phyloP scores from a whole-genome alignment of 2,797 vertebrate species.

The Fratercula arctica region DNA sequence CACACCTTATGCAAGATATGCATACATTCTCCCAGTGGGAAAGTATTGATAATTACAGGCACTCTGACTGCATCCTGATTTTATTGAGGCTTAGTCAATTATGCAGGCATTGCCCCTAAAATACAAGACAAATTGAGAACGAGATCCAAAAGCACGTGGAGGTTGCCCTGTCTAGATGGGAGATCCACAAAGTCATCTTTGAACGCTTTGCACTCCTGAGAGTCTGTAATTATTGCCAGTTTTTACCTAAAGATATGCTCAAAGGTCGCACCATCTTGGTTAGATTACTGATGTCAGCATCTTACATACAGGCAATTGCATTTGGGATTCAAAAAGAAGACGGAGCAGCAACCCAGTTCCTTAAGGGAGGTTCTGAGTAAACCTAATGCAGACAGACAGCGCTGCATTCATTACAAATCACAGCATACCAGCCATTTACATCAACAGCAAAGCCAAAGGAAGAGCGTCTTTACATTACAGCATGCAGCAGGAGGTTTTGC shows the following conservation, averaged over 20 bases:
- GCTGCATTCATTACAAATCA: neutral
- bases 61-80: neutral
- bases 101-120: neutral
- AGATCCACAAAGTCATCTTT: neutral
- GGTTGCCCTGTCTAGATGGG: neutral
- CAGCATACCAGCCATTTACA: neutral
- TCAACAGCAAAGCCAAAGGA: neutral
- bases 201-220: rapidly evolving
- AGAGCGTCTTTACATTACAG: neutral
- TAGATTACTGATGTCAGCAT: neutral
- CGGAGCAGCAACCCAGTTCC: neutral
- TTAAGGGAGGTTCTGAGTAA: constrained; percentile 6
- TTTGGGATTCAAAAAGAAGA: neutral
- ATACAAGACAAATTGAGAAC: neutral
- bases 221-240: constrained; percentile 33
- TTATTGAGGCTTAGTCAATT: neutral
- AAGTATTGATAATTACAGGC: constrained; percentile 26
- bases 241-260: constrained; percentile 35
- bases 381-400: neutral
- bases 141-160: neutral
- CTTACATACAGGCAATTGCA: neutral
- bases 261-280: neutral
- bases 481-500: neutral
- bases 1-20: neutral
- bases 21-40: neutral